Conservation (phyloP, 2,113 vertebrate species). For the Alces alces region DNA sequence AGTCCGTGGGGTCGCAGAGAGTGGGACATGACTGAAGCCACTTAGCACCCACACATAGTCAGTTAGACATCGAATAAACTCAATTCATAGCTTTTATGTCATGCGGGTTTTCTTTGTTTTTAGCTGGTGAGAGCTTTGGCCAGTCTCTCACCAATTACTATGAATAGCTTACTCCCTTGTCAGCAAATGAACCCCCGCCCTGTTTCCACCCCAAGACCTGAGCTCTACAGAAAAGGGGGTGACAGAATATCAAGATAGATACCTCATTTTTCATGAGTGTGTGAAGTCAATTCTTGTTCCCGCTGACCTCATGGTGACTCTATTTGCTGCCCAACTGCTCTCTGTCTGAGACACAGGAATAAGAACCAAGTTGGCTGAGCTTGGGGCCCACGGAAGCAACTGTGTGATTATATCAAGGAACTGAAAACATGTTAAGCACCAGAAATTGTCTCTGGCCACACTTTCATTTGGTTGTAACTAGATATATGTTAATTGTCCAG, state of each 20-base stretch:
- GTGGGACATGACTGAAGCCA: neutral
- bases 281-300: neutral
- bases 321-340: neutral
- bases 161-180: neutral
- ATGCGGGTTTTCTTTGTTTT: neutral
- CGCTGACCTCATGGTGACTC: neutral
- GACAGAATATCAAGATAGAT: neutral
- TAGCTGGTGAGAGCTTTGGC: neutral
- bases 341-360: neutral
- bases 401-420: too few relatives aligned
- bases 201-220: neutral
- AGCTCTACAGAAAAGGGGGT: neutral
- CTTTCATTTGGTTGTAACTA: neutral
- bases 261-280: neutral
- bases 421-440: too few relatives aligned
- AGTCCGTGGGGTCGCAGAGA: neutral
- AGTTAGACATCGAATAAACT: neutral
- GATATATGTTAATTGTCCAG: neutral
- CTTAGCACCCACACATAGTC: neutral
- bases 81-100: neutral
- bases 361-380: neutral
- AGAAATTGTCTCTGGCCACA: neutral
- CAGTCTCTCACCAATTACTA: rapidly evolving
- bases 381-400: neutral
- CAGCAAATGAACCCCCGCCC: rapidly evolving